phyloP scores from a whole-genome alignment of 2,113 vertebrate species.

The Alaudala cheleensis region DNA sequence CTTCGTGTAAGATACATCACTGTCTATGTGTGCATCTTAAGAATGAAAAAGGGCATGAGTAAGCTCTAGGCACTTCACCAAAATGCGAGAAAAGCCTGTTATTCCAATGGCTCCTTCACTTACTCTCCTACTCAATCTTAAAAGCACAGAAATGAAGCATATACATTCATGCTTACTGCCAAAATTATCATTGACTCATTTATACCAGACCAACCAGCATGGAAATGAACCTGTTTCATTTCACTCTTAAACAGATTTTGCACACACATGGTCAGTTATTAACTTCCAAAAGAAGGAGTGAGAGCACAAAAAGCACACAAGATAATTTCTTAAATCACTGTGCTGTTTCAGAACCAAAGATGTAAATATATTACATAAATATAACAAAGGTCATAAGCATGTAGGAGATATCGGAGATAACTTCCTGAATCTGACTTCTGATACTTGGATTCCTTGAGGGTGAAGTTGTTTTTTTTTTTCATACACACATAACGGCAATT shows the following conservation, averaged over 20 bases:
- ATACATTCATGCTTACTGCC: neutral
- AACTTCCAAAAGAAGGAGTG: neutral
- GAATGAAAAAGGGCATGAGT: neutral
- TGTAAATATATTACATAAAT: neutral
- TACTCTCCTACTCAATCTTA: neutral
- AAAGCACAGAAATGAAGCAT: neutral
- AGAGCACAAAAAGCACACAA: neutral
- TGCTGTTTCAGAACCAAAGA: neutral
- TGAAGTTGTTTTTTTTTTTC: neutral
- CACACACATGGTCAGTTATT: accelerated
- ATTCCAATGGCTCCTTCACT: neutral
- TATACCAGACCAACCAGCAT: neutral
- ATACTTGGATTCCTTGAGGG: neutral
- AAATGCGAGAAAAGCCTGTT: neutral
- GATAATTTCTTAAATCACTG: neutral
- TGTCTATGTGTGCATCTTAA: neutral
- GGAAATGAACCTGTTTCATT: neutral
- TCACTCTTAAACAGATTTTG: neutral
- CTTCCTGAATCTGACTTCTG: neutral
- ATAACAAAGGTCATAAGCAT: neutral
- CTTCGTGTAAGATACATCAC: neutral
- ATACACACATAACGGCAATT: neutral
- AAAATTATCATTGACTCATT: neutral
- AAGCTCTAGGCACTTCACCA: neutral
- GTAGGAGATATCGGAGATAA: neutral